A percentile compares a stretch with the other conserved stretches of the same genome.
phyloP scores from a whole-genome alignment of 2,888 invertebrate genomes.

The Ypsolopha sequella region DNA sequence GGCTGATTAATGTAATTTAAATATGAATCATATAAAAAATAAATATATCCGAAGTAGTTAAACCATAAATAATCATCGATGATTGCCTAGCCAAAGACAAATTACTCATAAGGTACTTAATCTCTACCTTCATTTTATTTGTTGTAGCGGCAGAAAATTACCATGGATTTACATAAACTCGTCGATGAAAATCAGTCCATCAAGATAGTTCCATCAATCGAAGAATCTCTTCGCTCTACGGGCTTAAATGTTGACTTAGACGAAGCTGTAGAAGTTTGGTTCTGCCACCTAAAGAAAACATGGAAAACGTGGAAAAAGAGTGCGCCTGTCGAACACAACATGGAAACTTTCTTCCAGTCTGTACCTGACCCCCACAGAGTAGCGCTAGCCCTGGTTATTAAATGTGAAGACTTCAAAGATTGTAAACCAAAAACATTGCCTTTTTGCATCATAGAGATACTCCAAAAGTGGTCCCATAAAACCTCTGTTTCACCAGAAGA shows the following conservation, averaged over 20 bases:
- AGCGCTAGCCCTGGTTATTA: conserved; percentile 69
- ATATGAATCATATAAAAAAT: not conserved
- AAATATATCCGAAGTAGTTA: too few species aligned
- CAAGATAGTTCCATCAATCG: conserved; percentile 58
- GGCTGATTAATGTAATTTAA: not conserved
- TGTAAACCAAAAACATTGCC: conserved; percentile 74
- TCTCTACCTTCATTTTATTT: too few species aligned
- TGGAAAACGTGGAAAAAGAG: conserved; percentile 71
- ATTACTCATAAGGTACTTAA: too few species aligned
- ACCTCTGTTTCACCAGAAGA: conserved; percentile 45
- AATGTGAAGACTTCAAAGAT: conserved; percentile 73
- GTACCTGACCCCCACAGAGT: conserved; percentile 72
- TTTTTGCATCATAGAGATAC: conserved; percentile 73
- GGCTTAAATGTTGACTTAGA: conserved; percentile 58
- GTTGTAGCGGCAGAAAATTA: not conserved
- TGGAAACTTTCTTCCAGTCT: conserved; percentile 57
- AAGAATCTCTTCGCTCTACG: conserved; percentile 41
- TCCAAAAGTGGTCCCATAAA: conserved; percentile 61
- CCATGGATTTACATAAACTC: conserved; percentile 34
- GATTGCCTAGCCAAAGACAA: too few species aligned
- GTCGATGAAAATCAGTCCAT: conserved; percentile 46
- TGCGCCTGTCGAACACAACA: conserved; percentile 52
- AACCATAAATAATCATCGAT: too few species aligned
- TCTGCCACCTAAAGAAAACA: conserved; percentile 45
- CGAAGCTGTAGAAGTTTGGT: conserved; percentile 40